Conservation (phyloP, 2,888 invertebrate genomes). For the Protodeltote pygarga region DNA sequence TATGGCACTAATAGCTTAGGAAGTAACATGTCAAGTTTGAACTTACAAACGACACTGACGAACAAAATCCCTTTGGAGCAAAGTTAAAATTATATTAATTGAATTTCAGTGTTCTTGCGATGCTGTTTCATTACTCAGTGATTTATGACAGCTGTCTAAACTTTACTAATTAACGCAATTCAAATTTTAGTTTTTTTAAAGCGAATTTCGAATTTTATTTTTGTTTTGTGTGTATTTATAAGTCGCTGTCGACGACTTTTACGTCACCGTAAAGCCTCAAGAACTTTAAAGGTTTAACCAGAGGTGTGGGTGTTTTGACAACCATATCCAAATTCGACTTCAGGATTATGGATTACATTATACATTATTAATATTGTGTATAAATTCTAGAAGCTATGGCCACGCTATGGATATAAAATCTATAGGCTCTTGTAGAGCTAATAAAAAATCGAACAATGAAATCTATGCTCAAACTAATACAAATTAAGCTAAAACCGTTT, state of each 20-base stretch:
- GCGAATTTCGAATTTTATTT: constrained; percentile 27
- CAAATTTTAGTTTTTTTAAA: constrained; percentile 53
- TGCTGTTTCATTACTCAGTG: constrained; percentile 53
- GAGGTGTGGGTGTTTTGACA: not conserved
- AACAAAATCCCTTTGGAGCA: constrained; percentile 34
- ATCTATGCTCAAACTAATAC: too few relatives aligned
- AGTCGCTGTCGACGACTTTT: too few relatives aligned
- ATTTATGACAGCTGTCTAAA: constrained; percentile 63
- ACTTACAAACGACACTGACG: constrained; percentile 29
- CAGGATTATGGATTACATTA: not conserved
- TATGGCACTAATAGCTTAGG: constrained; percentile 15
- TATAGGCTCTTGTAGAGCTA: too few relatives aligned
- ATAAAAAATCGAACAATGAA: too few relatives aligned
- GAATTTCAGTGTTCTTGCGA: constrained; percentile 54
- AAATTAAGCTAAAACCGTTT: too few relatives aligned
- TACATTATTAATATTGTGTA: not conserved
- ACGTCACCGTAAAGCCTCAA: too few relatives aligned
- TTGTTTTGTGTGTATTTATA: constrained; percentile 14
- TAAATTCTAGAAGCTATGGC: too few relatives aligned
- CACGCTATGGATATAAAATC: too few relatives aligned
- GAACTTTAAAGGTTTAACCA: too few relatives aligned
- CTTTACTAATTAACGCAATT: constrained; percentile 60
- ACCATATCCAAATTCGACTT: not conserved
- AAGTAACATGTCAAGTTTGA: constrained; percentile 39
- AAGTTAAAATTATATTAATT: constrained; percentile 57